phyloP scores from a whole-genome alignment of 2,797 vertebrate genomes.

The Acipenser ruthenus region DNA sequence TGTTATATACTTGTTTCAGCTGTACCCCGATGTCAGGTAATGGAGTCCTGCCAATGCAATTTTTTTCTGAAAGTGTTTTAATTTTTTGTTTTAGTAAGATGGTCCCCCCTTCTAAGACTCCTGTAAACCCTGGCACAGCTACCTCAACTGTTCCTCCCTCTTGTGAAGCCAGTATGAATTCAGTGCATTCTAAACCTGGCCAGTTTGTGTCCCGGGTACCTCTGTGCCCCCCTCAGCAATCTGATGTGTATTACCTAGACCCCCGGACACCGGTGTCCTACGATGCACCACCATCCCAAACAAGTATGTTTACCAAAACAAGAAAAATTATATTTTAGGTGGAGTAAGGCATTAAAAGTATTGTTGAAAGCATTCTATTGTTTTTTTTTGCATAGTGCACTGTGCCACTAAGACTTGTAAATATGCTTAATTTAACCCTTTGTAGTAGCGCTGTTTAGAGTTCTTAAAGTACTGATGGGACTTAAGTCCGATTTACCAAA shows the following conservation, averaged over 20 bases:
- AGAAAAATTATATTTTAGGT: too few relatives aligned
- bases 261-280: constrained; percentile 66
- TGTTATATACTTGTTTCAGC: too few relatives aligned
- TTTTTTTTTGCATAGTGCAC: too few relatives aligned
- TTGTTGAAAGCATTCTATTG: too few relatives aligned
- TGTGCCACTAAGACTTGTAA: too few relatives aligned
- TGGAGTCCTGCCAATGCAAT: too few relatives aligned
- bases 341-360: too few relatives aligned
- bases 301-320: constrained; percentile 21
- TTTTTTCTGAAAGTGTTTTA: background rate
- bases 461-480: too few relatives aligned
- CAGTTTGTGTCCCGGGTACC: constrained; percentile 68
- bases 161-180: constrained; percentile 59
- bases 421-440: too few relatives aligned
- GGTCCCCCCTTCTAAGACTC: constrained; percentile 75
- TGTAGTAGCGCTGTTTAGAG: too few relatives aligned
- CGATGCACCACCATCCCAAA: constrained; percentile 70
- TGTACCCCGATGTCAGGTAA: too few relatives aligned
- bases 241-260: constrained; percentile 85
- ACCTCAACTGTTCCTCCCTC: constrained; percentile 65
- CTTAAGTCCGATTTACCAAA: too few relatives aligned
- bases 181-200: constrained; percentile 67
- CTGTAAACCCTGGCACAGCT: constrained; percentile 67
- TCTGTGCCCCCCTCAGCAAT: constrained; percentile 66
- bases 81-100: constrained; percentile 58